Base-by-base conservation (phyloP, 2,113 vertebrate genomes). In the Dipodomys spectabilis region DNA sequence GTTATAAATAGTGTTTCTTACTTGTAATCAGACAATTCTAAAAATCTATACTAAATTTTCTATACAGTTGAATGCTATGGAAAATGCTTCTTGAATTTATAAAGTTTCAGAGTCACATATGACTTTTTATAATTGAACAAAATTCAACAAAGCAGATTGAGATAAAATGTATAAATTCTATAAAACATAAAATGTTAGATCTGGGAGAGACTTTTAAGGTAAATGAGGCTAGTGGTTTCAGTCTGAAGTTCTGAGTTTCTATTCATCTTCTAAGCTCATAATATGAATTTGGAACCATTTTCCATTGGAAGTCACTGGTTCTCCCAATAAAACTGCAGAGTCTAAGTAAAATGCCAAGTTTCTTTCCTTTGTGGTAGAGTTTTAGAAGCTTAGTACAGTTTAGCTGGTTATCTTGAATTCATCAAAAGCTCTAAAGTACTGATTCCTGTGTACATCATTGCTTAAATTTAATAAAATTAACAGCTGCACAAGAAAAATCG, bases 111-210 rank as follows among this genome's bases (percentile, higher is more conserved):
- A 92, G 82, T 92, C 30, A 53, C 15, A 82, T 83, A 32, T 75
- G 44, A 81, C 35, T 82, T 83, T 73, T 93, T 67, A 82, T 79
- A 82, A 94, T 57, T 85, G 18, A 91, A 88, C 45, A 82, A 75
- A 92, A 88, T 65, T 81, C 23, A 25, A 35, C 81, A 77, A 90
- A 95, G 91, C 88, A 91, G 88, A 88, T 20, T 35, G 25, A 90
- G 49, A 86, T 5, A 64, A 78, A 72, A 71, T 93, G 78, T 49
- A 86, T 22, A 93, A 84, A 80, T 92, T 86, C 82, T 18, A 79
- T 53, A 65, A 64, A 92, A 78, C 3, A 60, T 45, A 91, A 75
- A 89, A 82, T 13, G 25, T 44, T 72, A 88, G 8, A 35, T 2
- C 19, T 90, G 45, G 82, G 16, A 78, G 9, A 2, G 11, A 39